Percentiles rank a stretch among this genome's conserved stretches.
Evolutionary conservation across 2,113 vertebrate species (phyloP).

Genomic region (Myrmecobius fasciatus): DNA sequence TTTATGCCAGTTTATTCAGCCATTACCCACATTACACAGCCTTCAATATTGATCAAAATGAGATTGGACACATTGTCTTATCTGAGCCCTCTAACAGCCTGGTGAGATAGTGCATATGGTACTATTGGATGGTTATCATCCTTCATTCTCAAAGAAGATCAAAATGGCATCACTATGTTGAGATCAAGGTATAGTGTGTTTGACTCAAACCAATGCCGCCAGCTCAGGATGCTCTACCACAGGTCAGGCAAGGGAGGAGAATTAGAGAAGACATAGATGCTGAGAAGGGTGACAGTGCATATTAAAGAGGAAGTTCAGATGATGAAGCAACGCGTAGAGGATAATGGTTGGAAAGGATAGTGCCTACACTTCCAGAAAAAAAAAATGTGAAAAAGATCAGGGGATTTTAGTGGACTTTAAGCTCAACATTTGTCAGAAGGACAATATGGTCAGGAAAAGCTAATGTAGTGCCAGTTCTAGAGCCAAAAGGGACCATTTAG

Average conservation of each 20-base stretch:
- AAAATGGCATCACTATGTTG: not conserved
- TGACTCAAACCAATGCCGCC: not conserved
- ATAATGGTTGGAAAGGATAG: not conserved
- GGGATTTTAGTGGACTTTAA: not conserved
- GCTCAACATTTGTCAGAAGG: not conserved
- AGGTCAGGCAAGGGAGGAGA: not conserved
- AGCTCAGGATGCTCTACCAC: not conserved
- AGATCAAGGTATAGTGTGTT: not conserved
- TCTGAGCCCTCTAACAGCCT: not conserved
- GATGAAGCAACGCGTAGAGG: not conserved
- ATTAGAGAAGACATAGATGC: not conserved
- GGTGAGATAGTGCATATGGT: not conserved
- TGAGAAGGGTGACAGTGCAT: not conserved
- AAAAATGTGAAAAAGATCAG: not conserved
- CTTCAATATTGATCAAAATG: not conserved
- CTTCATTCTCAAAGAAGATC: not conserved
- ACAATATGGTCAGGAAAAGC: not conserved
- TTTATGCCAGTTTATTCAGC: not conserved
- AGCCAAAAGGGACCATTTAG: not conserved
- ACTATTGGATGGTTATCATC: too few relatives aligned
- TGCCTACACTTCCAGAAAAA: not conserved
- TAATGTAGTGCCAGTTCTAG: not conserved
- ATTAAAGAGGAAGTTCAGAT: not conserved
- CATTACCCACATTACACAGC: not conserved
- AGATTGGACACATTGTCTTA: not conserved